Percentiles rank a stretch among this genome's conserved stretches.
Evolutionary conservation across 2,888 invertebrate genomes (phyloP).

Genomic region (Scelioninae gen. 2): DNA sequence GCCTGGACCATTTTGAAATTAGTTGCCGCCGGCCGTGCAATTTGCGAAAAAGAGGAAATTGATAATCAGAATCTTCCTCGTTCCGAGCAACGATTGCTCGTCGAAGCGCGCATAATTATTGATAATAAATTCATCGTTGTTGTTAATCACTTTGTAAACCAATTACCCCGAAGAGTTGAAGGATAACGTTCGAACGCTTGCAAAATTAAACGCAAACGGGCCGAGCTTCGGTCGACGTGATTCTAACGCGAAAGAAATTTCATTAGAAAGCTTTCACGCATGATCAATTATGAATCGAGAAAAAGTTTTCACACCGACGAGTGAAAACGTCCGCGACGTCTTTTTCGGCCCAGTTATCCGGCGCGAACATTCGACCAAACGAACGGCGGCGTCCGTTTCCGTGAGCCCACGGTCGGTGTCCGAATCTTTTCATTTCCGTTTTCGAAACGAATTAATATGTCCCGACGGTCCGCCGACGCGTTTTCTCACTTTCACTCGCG

Average conservation of each 20-base stretch:
- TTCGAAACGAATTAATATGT: constrained; percentile 15
- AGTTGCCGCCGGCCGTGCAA: too few relatives aligned
- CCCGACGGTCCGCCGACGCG: not conserved
- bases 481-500: constrained; percentile 48
- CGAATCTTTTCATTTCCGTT: too few relatives aligned
- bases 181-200: not conserved
- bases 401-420: constrained; percentile 26
- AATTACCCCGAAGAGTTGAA: not conserved
- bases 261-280: constrained; percentile 70
- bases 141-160: too few relatives aligned
- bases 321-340: constrained; percentile 50
- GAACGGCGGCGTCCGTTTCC: constrained; percentile 37
- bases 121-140: too few relatives aligned
- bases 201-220: not conserved
- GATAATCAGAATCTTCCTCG: too few relatives aligned
- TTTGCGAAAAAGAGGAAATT: too few relatives aligned
- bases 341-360: constrained; percentile 45
- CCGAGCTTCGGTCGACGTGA: constrained; percentile 12
- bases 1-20: too few relatives aligned
- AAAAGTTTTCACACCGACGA: constrained; percentile 63
- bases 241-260: constrained; percentile 61
- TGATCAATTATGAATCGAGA: constrained; percentile 65
- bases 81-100: too few relatives aligned
- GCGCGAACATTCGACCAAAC: not conserved
- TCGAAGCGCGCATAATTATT: too few relatives aligned